These are phyloP conservation scores for Erpornis zantholeuca DNA, from an alignment of 2,113 vertebrate species.

Conservation along the genomic window DNA sequence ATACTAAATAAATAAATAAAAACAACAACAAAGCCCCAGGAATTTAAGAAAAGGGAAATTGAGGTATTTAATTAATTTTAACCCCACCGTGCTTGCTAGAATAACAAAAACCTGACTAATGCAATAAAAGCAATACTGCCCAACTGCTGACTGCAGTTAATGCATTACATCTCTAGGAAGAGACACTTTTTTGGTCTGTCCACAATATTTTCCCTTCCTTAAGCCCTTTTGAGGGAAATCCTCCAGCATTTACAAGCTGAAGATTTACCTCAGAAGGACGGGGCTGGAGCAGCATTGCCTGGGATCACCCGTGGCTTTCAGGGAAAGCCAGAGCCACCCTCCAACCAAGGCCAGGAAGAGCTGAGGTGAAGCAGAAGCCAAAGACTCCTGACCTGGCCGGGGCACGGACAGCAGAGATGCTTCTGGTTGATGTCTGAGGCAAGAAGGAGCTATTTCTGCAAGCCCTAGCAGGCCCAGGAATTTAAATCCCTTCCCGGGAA, in stretches of 20 bases:
- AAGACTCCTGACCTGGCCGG: fast-evolving
- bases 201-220: neutral
- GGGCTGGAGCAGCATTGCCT: neutral
- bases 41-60: neutral
- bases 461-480: neutral
- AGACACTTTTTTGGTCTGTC: neutral
- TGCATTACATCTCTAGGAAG: neutral
- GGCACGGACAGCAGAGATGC: fast-evolving
- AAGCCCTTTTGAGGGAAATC: neutral
- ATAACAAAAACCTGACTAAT: neutral
- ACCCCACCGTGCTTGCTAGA: neutral
- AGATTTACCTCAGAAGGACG: neutral
- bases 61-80: neutral
- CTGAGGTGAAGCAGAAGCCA: neutral
- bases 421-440: neutral
- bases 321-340: neutral
- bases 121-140: neutral
- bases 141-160: fast-evolving
- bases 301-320: neutral
- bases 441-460: neutral
- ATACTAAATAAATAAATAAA: neutral
- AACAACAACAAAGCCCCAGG: neutral
- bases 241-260: neutral
- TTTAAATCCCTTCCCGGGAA: neutral
- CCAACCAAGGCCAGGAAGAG: neutral